Percentiles rank a stretch among this genome's conserved stretches.
These are phyloP conservation scores for Macrochelys suwanniensis DNA, from an alignment of 2,797 vertebrate genomes.

Conservation along the genomic window DNA sequence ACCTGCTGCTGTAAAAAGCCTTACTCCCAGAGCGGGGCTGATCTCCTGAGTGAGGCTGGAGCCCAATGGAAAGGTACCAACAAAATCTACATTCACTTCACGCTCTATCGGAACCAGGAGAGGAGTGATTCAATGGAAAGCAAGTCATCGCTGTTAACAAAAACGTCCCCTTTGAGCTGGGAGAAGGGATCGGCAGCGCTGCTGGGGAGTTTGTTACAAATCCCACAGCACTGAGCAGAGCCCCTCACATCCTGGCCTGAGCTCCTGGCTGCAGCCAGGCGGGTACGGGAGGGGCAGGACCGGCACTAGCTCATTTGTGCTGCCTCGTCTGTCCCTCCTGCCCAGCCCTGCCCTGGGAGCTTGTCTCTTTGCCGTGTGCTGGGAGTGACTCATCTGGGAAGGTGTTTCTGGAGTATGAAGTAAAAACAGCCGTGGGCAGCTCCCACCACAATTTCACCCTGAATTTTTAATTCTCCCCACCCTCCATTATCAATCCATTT, in stretches of 20 bases:
- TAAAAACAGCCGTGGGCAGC: neutral
- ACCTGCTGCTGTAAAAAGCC: neutral
- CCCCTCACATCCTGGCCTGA: neutral
- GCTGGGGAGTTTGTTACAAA: neutral
- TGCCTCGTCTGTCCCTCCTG: neutral
- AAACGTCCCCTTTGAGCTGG: neutral
- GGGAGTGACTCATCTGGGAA: neutral
- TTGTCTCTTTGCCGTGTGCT: neutral
- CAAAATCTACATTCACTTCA: neutral
- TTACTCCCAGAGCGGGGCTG: neutral
- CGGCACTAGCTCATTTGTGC: neutral
- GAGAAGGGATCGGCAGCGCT: neutral
- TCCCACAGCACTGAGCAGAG: neutral
- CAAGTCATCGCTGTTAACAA: neutral
- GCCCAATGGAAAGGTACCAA: neutral
- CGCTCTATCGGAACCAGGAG: neutral
- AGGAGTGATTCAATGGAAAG: neutral
- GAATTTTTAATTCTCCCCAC: neutral
- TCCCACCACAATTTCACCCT: neutral
- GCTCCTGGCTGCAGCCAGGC: neutral
- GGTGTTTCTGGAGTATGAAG: neutral
- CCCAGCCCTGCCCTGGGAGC: neutral
- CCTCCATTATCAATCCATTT: no score
- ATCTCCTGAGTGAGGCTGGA: neutral
- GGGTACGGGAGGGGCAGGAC: neutral